phyloP scores from a whole-genome alignment of 2,797 vertebrate species.

The Petrocephalus schoutedeni region DNA sequence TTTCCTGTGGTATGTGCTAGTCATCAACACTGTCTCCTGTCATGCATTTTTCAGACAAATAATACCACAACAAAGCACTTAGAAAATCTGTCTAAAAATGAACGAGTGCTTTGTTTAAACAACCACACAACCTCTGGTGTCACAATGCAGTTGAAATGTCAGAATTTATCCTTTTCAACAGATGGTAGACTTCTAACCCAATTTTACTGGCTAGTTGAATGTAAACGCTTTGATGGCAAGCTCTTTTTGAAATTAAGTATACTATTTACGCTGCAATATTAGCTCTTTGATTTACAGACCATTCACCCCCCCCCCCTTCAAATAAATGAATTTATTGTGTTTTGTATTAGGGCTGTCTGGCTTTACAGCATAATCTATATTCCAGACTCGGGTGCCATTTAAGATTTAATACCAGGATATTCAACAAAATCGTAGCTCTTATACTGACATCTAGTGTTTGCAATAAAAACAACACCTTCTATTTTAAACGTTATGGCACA shows the following conservation, averaged over 20 bases:
- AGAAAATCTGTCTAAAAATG: neutral
- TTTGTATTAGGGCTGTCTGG: conserved; percentile 23
- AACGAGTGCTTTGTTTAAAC: neutral
- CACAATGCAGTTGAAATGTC: neutral
- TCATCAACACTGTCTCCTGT: neutral
- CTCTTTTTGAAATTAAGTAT: conserved; percentile 34
- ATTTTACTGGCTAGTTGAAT: conserved; percentile 22
- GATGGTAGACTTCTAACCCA: conserved; percentile 29
- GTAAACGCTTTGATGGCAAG: conserved; percentile 28
- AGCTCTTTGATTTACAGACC: conserved; percentile 33
- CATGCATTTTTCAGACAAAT: neutral
- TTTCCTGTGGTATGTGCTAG: neutral
- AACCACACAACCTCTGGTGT: neutral
- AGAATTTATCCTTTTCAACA: conserved; percentile 25
- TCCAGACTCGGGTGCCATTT: neutral
- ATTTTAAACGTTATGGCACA: conserved; percentile 32
- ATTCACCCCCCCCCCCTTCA: neutral
- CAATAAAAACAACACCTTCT: conserved; percentile 23
- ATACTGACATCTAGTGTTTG: conserved; percentile 50
- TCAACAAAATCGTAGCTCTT: conserved; percentile 34
- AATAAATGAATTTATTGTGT: conserved; percentile 34
- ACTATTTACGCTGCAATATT: conserved; percentile 26
- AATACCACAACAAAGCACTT: neutral
- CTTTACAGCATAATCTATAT: conserved; percentile 29
- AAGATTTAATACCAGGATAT: neutral